Evolutionary conservation across 2,888 invertebrate genomes (phyloP), one percentile per base, ranked within the genome.

Genomic region (Resseliella maxima): DNA sequence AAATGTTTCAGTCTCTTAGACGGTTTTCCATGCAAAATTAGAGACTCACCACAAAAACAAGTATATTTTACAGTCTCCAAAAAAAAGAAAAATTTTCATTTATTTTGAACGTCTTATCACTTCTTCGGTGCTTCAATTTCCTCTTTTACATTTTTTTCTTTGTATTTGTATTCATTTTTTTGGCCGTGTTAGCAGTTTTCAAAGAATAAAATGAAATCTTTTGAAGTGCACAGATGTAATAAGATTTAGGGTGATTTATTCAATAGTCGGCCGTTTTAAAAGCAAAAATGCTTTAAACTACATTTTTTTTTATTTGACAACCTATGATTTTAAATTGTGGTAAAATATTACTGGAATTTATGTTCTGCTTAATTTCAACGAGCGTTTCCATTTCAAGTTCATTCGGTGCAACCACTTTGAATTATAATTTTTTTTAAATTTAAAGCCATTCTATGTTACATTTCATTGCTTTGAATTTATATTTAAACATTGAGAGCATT

Each of bases 231-330:
- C 10, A 81, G 15, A 36, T 6, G 81, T 64, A 64, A 64, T 31
- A 5, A 54, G 18, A 54, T 64, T 81, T 81, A 15, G 5, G 81
- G 81, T 81, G 81, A 81, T 81, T 81, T 15, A 36, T 81, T 81
- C 21, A 81, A 81, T 81, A 36, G 81, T 36, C 81, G 81, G 21
- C 50, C 21, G 2, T 50, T 50, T 50, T 50, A 18, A 18, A 50
- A 50, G 50, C 41, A 41, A 8, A 24, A 24, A 5, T 36, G 35
- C 15, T 81, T 35, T 15, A 21, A 21, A 1, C 15, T 36, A 59
- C 24, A 59, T 12, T 21, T 81, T 81, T 81, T 81, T 21, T 21
- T 81, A 36, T 81, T 81, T 36, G 35, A 15, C 1, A 10, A 0
- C 21, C 21, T 36, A 5, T 36, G 5, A 35, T 81, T 36, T 36